Conservation (phyloP, 2,797 vertebrate species). For the Xenops minutus region DNA sequence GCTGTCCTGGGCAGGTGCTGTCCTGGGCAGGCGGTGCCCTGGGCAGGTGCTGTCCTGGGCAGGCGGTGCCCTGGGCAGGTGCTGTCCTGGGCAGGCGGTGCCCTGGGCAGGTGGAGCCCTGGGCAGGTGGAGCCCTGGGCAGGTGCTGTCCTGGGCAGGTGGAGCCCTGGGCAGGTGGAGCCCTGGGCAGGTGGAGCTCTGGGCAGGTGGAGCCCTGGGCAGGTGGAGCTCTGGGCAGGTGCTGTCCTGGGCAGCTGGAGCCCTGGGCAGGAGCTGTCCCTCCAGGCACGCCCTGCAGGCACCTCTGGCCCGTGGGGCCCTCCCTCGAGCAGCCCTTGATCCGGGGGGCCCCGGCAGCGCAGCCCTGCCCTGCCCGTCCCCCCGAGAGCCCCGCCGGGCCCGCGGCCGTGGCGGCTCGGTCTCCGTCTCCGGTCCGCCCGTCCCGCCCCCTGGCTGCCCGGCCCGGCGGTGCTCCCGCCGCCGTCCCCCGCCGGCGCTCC, state of each 20-base stretch:
- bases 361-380: too few relatives aligned
- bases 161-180: neutral
- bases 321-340: too few relatives aligned
- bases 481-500: neutral
- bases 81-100: rapidly evolving
- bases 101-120: rapidly evolving
- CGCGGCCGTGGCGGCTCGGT: too few relatives aligned
- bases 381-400: too few relatives aligned
- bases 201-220: neutral
- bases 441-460: neutral
- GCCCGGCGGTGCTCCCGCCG: neutral
- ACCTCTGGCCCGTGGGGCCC: too few relatives aligned
- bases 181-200: too few relatives aligned
- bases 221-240: rapidly evolving
- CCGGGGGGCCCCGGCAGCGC: too few relatives aligned
- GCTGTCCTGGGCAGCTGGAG: rapidly evolving
- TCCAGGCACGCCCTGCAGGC: too few relatives aligned
- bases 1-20: too few relatives aligned
- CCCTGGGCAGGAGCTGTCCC: too few relatives aligned
- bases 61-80: rapidly evolving
- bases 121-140: neutral
- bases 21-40: rapidly evolving
- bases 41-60: neutral
- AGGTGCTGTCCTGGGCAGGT: too few relatives aligned
- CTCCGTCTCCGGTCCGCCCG: neutral